These are phyloP conservation scores for Buphagus erythrorhynchus DNA, from an alignment of 2,797 vertebrate genomes.

Conservation along the genomic window DNA sequence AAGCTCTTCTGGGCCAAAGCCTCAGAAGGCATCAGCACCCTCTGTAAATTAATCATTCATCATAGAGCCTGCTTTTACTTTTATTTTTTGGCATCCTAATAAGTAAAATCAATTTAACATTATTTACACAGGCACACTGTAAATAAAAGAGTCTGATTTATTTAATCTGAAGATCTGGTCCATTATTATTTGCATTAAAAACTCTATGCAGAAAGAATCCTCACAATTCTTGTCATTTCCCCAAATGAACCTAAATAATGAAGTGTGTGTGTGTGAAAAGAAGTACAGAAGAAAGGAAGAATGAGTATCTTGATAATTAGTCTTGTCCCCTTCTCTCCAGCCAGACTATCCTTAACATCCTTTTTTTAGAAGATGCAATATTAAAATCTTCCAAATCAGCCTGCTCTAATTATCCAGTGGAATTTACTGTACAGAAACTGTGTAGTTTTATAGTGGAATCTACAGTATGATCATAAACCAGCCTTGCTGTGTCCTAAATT, in stretches of 20 bases:
- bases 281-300: not conserved
- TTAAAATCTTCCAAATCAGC: not conserved
- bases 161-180: not conserved
- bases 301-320: not conserved
- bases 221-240: not conserved
- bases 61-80: not conserved
- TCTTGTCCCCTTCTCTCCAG: not conserved
- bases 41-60: not conserved
- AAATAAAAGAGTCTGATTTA: not conserved
- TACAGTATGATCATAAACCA: slow-evolving; percentile 25
- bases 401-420: not conserved
- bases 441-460: not conserved
- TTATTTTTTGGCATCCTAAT: not conserved
- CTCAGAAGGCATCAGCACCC: not conserved
- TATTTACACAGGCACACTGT: not conserved
- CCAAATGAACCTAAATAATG: not conserved
- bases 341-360: not conserved
- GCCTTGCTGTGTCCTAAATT: slow-evolving; percentile 63
- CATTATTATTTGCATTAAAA: not conserved
- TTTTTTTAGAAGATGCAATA: not conserved
- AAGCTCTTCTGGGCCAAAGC: not conserved
- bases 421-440: not conserved
- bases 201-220: not conserved
- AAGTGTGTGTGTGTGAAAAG: not conserved
- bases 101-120: not conserved